Evolutionary conservation across 1,140 invertebrate genomes (phyloP).

Genomic region (Latrodectus geometricus): DNA sequence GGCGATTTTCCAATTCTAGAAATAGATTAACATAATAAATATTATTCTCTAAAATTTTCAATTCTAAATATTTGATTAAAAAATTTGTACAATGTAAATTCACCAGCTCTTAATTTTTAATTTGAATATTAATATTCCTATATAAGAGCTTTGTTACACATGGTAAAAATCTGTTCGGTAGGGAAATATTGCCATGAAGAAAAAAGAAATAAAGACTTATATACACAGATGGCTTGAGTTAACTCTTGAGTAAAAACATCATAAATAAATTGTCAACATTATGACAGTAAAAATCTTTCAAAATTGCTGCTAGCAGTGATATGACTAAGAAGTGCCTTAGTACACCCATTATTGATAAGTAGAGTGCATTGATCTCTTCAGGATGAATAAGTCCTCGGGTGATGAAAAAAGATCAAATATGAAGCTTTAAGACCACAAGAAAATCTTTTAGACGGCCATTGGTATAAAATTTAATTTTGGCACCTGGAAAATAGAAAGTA

Average conservation of each 20-base stretch:
- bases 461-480: not conserved
- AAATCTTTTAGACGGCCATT: not conserved
- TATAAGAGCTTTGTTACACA: too few relatives aligned
- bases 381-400: not conserved
- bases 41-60: too few relatives aligned
- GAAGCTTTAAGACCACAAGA: not conserved
- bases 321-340: too few relatives aligned
- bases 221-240: not conserved
- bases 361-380: not conserved
- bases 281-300: not conserved
- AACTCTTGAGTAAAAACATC: not conserved
- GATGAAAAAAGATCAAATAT: not conserved
- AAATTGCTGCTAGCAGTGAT: too few relatives aligned
- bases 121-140: too few relatives aligned
- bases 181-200: too few relatives aligned
- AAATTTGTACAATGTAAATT: too few relatives aligned
- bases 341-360: not conserved
- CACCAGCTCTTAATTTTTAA: too few relatives aligned
- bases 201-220: not conserved
- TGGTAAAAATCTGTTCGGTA: too few relatives aligned
- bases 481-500: not conserved
- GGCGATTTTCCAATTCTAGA: too few relatives aligned
- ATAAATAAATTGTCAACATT: not conserved
- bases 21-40: too few relatives aligned
- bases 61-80: too few relatives aligned